Evolutionary conservation across 2,888 invertebrate species (phyloP).

Genomic region (Gastrophysa polygoni): DNA sequence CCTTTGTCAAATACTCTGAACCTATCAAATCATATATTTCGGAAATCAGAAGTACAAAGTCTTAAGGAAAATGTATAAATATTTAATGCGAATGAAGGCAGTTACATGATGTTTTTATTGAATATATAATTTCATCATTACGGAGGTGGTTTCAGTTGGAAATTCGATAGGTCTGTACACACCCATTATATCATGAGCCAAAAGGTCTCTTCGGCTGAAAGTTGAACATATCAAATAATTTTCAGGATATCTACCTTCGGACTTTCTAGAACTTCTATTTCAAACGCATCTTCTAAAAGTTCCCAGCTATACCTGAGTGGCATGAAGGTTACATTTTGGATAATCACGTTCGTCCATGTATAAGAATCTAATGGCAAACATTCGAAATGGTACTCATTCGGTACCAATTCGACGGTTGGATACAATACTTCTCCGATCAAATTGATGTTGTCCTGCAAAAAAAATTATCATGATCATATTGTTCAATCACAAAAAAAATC

Average conservation of each 20-base stretch:
- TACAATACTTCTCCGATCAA: constrained; percentile 70
- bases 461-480: neutral
- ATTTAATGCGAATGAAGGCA: too few relatives aligned
- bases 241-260: neutral
- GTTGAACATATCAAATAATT: neutral
- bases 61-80: too few relatives aligned
- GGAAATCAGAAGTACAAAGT: too few relatives aligned
- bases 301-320: constrained; percentile 57
- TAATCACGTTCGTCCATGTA: constrained; percentile 56
- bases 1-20: too few relatives aligned
- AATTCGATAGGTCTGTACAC: too few relatives aligned
- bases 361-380: constrained; percentile 63
- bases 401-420: constrained; percentile 67
- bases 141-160: too few relatives aligned
- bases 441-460: constrained; percentile 65
- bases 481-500: too few relatives aligned
- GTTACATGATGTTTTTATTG: too few relatives aligned
- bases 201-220: too few relatives aligned
- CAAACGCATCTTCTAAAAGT: constrained; percentile 38
- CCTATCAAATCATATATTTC: too few relatives aligned
- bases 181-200: too few relatives aligned
- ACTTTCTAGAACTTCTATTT: constrained; percentile 17
- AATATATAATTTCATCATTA: too few relatives aligned
- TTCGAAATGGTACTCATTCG: constrained; percentile 66
- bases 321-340: constrained; percentile 63